Evolutionary conservation across 1,140 invertebrate genomes (phyloP).

Genomic region (Galendromus occidentalis): DNA sequence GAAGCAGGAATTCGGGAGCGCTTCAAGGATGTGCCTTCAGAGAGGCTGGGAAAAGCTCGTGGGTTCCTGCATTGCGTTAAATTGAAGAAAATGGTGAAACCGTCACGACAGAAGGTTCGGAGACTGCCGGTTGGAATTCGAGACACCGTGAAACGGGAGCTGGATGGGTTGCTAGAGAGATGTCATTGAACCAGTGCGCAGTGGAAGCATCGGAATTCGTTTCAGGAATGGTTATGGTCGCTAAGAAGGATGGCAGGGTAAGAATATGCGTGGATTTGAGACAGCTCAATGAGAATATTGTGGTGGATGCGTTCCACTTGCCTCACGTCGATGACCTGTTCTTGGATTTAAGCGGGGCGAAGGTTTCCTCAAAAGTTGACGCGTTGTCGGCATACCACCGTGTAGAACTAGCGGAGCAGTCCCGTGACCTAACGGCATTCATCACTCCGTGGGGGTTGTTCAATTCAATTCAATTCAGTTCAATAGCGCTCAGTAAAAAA

Average conservation of each 20-base stretch:
- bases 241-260: slow-evolving; percentile 1
- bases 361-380: slow-evolving; percentile 11
- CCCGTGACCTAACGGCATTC: background rate
- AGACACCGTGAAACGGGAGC: background rate
- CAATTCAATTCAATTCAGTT: no score
- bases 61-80: background rate
- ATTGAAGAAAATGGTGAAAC: background rate
- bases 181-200: background rate
- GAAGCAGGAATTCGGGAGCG: background rate
- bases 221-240: slow-evolving; percentile 7
- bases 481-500: no score
- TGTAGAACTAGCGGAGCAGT: slow-evolving; percentile 9
- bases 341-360: background rate
- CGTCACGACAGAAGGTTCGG: background rate
- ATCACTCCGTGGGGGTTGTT: slow-evolving; percentile 15
- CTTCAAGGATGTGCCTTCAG: background rate
- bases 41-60: background rate
- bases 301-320: slow-evolving; percentile 7
- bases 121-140: background rate
- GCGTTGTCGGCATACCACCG: slow-evolving; percentile 12
- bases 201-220: background rate
- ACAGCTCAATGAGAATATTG: slow-evolving; percentile 1
- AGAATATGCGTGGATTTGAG: slow-evolving; percentile 9
- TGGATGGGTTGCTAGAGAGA: background rate
- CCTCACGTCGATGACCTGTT: slow-evolving; percentile 11